Percentiles rank a stretch among this genome's conserved stretches.
Conservation (phyloP, 2,113 vertebrate species). For the Gobio gobio region DNA sequence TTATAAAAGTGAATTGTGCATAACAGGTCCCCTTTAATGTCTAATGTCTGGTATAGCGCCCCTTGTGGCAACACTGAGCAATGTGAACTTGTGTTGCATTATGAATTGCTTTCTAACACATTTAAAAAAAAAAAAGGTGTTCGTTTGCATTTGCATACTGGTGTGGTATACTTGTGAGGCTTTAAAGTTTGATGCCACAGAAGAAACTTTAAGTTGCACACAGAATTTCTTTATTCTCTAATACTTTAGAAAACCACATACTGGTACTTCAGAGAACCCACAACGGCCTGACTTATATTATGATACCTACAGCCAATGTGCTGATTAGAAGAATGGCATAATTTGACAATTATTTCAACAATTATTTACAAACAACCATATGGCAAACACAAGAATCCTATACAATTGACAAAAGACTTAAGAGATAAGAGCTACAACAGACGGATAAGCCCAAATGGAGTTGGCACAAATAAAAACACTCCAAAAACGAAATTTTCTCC, state of each 20-base stretch:
- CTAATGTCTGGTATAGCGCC: not conserved
- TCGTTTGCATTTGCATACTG: not conserved
- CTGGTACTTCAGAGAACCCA: not conserved
- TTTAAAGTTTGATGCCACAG: not conserved
- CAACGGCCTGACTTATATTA: not conserved
- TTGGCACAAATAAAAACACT: constrained; percentile 31
- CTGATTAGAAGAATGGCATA: not conserved
- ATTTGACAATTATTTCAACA: not conserved
- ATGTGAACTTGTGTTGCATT: not conserved
- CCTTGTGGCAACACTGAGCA: too few species aligned
- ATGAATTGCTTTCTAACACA: not conserved
- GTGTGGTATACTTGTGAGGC: not conserved
- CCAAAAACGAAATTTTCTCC: not conserved
- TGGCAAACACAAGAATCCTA: not conserved
- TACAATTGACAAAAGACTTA: not conserved
- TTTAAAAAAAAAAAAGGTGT: not conserved
- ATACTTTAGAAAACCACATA: not conserved
- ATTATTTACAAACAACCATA: not conserved
- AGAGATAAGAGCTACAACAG: not conserved
- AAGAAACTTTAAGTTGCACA: not conserved
- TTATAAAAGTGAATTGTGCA: too few species aligned
- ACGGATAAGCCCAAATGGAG: constrained; percentile 8
- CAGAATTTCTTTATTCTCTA: not conserved
- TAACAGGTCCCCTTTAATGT: too few species aligned
- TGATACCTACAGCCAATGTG: not conserved